These are phyloP conservation scores for Brachirus orientalis DNA, from an alignment of 2,113 vertebrate genomes.

Conservation along the genomic window DNA sequence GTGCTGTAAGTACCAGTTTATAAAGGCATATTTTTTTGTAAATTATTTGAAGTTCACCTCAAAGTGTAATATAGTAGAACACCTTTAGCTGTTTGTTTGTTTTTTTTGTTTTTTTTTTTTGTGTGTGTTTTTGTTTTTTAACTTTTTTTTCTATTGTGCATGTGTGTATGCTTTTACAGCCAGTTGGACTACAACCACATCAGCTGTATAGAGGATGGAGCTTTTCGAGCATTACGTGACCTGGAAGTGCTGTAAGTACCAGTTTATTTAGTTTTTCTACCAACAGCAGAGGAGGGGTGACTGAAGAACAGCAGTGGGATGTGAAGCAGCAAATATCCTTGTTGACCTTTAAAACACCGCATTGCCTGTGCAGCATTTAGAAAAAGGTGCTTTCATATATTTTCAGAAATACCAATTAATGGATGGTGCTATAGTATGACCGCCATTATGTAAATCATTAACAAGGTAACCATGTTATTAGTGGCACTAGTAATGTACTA, in stretches of 20 bases:
- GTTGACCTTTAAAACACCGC: conserved; percentile 58
- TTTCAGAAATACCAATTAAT: conserved; percentile 10
- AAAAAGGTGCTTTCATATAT: conserved; percentile 12
- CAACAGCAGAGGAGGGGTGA: conserved; percentile 6
- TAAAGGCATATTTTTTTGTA: too few species aligned
- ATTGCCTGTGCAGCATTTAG: conserved; percentile 20
- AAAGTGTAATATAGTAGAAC: too few species aligned
- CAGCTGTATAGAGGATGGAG: conserved; percentile 97
- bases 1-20: conserved; percentile 91
- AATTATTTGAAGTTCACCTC: too few species aligned
- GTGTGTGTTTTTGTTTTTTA: neutral
- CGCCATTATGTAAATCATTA: neutral
- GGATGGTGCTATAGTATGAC: neutral
- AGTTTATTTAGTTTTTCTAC: conserved; percentile 24
- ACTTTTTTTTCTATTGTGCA: conserved; percentile 15
- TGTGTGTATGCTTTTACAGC: conserved; percentile 79
- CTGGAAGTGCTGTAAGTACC: conserved; percentile 98
- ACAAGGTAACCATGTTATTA: neutral
- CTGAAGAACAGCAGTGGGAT: conserved; percentile 21
- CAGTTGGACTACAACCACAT: conserved; percentile 99
- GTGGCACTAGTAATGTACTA: too few species aligned
- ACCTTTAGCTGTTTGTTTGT: conserved; percentile 9
- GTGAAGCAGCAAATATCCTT: conserved; percentile 20
- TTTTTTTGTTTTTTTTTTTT: conserved; percentile 4
- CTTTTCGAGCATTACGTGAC: conserved; percentile 93